phyloP scores from a whole-genome alignment of 2,888 invertebrate species.

The Clitarchus hookeri region DNA sequence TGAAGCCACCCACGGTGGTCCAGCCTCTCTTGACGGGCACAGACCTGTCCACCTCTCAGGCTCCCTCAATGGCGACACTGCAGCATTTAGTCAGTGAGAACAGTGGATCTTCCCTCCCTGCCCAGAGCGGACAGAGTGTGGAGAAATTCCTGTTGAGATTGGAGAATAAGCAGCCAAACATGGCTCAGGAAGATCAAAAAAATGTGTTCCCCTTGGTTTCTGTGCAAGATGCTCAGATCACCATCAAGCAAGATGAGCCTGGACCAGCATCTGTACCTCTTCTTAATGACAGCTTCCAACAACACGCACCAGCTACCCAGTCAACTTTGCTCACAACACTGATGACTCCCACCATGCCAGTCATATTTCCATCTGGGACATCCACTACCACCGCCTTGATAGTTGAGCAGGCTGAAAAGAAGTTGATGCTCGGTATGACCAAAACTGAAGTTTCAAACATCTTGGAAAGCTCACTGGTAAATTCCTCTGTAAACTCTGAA shows the following conservation, averaged over 20 bases:
- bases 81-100: constrained; percentile 57
- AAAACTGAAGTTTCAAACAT: constrained; percentile 11
- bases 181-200: constrained; percentile 3
- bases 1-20: constrained; percentile 31
- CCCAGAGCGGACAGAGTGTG: constrained; percentile 64
- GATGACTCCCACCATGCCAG: neutral
- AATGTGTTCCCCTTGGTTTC: neutral
- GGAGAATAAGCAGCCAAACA: constrained; percentile 19
- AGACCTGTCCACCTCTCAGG: constrained; percentile 56
- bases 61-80: constrained; percentile 61
- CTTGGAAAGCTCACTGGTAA: neutral
- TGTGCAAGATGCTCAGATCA: neutral
- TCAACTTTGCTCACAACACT: neutral
- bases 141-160: constrained; percentile 61
- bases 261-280: neutral
- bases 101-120: constrained; percentile 57
- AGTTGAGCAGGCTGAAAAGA: neutral
- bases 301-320: neutral
- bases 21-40: constrained; percentile 47
- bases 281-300: neutral
- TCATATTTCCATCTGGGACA: neutral
- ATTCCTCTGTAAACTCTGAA: neutral
- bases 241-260: neutral
- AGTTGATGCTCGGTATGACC: neutral
- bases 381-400: neutral